Conservation (phyloP, 2,113 vertebrate species). For the Sander vitreus region DNA sequence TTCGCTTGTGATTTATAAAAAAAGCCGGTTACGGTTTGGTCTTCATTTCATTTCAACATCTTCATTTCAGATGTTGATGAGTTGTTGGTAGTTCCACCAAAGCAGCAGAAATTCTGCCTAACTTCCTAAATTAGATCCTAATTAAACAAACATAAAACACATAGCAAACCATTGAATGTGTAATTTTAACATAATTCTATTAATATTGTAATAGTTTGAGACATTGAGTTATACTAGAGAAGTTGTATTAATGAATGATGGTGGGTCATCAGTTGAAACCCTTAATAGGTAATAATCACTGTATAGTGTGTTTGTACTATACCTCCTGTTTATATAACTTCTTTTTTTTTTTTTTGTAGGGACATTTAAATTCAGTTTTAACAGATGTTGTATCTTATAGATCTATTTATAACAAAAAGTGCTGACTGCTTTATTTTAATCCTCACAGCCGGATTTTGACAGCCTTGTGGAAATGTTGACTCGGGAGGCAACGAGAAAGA, state of each 20-base stretch:
- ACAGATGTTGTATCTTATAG: not conserved
- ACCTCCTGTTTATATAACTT: too few relatives aligned
- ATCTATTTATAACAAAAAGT: not conserved
- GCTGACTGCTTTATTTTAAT: not conserved
- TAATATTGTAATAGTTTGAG: not conserved
- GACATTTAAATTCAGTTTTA: not conserved
- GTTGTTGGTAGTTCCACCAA: too few relatives aligned
- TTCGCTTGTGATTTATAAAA: too few relatives aligned
- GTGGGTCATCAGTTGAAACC: not conserved
- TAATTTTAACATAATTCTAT: not conserved
- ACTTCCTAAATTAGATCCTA: not conserved
- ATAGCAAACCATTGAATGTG: not conserved
- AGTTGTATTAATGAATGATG: not conserved
- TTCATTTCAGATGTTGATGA: too few relatives aligned
- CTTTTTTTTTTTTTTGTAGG: too few relatives aligned
- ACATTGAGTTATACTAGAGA: not conserved
- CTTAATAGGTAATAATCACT: not conserved
- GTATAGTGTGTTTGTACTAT: not conserved
- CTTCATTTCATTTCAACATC: too few relatives aligned
- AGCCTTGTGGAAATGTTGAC: constrained; percentile 46
- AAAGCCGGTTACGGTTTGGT: too few relatives aligned
- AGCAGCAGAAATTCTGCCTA: too few relatives aligned
- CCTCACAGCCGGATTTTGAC: constrained; percentile 43
- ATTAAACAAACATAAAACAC: not conserved
- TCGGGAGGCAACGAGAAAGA: constrained; percentile 76